Conservation (phyloP, 2,797 vertebrate genomes). For the Smutsia gigantea region DNA sequence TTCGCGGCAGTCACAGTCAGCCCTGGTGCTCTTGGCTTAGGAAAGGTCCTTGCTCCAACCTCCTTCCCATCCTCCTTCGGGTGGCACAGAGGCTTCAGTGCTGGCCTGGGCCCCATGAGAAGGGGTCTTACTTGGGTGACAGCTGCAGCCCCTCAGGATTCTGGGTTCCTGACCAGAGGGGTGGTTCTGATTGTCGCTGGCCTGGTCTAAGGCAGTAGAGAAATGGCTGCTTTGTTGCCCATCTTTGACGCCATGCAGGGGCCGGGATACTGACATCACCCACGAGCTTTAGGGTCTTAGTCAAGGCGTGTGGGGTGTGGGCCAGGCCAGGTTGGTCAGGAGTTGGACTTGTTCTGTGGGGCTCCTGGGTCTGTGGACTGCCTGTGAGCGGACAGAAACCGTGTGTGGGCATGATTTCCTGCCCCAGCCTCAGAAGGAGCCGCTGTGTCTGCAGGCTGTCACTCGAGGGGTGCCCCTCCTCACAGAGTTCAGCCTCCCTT, state of each 20-base stretch:
- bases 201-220: background rate
- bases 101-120: background rate
- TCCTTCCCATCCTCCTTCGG: background rate
- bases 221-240: background rate
- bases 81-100: background rate
- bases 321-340: background rate
- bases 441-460: background rate
- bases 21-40: background rate
- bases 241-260: rapidly evolving
- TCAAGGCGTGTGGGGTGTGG: too few relatives aligned
- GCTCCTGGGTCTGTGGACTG: too few relatives aligned
- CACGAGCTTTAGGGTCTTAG: background rate
- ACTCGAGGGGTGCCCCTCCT: too few relatives aligned
- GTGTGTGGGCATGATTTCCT: background rate
- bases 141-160: background rate
- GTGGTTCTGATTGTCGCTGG: background rate
- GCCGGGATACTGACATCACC: rapidly evolving
- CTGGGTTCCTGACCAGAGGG: background rate
- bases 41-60: background rate
- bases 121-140: background rate
- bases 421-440: too few relatives aligned
- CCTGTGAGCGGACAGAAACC: background rate
- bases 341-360: background rate
- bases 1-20: background rate
- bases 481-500: background rate